Conservation (phyloP, 2,888 invertebrate genomes). For the Tethea ocularis region DNA sequence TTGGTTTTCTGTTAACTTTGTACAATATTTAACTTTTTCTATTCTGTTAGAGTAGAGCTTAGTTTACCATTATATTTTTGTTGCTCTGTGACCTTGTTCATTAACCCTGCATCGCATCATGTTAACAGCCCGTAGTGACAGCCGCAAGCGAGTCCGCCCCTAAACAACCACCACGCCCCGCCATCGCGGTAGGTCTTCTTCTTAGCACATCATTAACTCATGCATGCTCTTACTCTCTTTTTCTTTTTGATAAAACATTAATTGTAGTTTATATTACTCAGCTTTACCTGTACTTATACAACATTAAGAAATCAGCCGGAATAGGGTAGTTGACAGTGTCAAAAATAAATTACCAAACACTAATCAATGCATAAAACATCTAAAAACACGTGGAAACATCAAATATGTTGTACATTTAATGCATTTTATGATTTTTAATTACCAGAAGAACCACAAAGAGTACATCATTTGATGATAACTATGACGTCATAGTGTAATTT, state of each 20-base stretch:
- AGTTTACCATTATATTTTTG: conserved; percentile 48
- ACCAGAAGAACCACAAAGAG: no score
- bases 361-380: no score
- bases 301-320: not conserved
- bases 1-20: conserved; percentile 6
- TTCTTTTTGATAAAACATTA: conserved; percentile 12
- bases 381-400: no score
- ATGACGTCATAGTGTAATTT: no score
- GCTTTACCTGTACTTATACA: not conserved
- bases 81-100: conserved; percentile 67
- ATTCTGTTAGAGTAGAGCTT: conserved; percentile 52
- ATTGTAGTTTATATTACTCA: not conserved
- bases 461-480: no score
- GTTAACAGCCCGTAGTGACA: conserved; percentile 84
- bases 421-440: no score
- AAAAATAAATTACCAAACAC: no score
- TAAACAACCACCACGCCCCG: conserved; percentile 85
- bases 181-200: conserved; percentile 85
- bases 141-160: conserved; percentile 80
- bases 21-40: conserved; percentile 23
- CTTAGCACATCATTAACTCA: conserved; percentile 64
- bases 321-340: no score
- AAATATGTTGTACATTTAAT: no score
- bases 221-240: conserved; percentile 53
- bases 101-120: conserved; percentile 82